Conservation (phyloP, 2,888 invertebrate species). For the Heliconius ismenius region DNA sequence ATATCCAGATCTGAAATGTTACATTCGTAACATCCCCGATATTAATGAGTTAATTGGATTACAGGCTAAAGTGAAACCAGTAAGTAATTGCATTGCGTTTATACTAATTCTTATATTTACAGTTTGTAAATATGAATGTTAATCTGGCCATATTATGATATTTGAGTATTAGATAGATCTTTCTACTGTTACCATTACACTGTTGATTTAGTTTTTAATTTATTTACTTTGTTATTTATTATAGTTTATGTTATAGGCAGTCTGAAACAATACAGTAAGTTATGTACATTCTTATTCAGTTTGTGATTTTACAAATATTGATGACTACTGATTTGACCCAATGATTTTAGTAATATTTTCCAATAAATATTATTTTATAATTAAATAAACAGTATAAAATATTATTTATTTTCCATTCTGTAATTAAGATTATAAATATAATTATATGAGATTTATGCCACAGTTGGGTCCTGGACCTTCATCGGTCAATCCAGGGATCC, state of each 20-base stretch:
- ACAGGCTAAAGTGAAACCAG: conserved; percentile 45
- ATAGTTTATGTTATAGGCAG: conserved; percentile 2
- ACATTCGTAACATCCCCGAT: conserved; percentile 3
- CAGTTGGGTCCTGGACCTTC: conserved; percentile 82
- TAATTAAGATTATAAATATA: neutral
- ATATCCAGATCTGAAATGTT: neutral
- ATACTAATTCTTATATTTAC: conserved; percentile 28
- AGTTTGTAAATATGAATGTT: conserved; percentile 29
- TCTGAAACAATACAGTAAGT: conserved; percentile 14
- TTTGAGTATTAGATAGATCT: conserved; percentile 21
- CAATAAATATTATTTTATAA: neutral
- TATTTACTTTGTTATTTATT: conserved; percentile 15
- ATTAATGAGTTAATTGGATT: conserved; percentile 43
- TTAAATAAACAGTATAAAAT: neutral
- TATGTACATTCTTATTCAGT: neutral
- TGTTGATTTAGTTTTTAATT: conserved; percentile 9
- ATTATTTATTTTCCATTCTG: neutral
- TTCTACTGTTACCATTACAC: neutral
- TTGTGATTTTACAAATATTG: neutral
- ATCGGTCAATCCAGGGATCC: conserved; percentile 82
- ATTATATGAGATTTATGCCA: neutral
- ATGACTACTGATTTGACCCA: neutral
- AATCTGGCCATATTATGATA: conserved; percentile 25
- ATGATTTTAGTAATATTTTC: neutral
- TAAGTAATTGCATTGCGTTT: conserved; percentile 43